phyloP scores from a whole-genome alignment of 2,797 vertebrate genomes.

The Anniella stebbinsi region DNA sequence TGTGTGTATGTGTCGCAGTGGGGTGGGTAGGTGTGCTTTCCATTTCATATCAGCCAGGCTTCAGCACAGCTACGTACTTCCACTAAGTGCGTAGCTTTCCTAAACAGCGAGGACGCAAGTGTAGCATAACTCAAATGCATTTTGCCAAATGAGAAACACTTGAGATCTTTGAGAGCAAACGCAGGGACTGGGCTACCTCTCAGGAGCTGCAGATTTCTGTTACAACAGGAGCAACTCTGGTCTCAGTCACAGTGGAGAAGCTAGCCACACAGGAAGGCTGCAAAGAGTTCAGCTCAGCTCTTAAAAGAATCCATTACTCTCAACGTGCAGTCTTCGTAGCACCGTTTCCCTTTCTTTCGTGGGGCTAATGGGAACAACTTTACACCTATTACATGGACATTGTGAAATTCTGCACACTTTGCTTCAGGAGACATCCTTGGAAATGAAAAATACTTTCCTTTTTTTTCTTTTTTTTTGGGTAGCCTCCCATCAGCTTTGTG shows the following conservation, averaged over 20 bases:
- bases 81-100: background rate
- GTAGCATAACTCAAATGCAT: background rate
- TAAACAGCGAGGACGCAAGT: background rate
- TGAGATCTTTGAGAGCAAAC: background rate
- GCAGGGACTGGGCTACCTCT: background rate
- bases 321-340: background rate
- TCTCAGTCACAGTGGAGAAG: background rate
- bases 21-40: background rate
- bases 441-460: background rate
- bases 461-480: background rate
- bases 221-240: background rate
- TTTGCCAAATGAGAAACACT: background rate
- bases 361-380: slow-evolving; percentile 25
- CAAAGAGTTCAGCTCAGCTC: background rate
- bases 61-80: background rate
- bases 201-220: background rate
- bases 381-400: slow-evolving; percentile 23
- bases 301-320: background rate
- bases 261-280: background rate
- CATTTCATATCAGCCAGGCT: background rate
- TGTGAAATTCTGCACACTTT: slow-evolving; percentile 39
- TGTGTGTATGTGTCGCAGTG: background rate
- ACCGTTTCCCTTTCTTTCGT: background rate
- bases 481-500: slow-evolving; percentile 14
- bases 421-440: slow-evolving; percentile 20